A percentile compares a stretch with the other conserved stretches of the same genome.
Evolutionary conservation across 1,140 invertebrate genomes (phyloP).

Genomic region (Cotesia vestalis): DNA sequence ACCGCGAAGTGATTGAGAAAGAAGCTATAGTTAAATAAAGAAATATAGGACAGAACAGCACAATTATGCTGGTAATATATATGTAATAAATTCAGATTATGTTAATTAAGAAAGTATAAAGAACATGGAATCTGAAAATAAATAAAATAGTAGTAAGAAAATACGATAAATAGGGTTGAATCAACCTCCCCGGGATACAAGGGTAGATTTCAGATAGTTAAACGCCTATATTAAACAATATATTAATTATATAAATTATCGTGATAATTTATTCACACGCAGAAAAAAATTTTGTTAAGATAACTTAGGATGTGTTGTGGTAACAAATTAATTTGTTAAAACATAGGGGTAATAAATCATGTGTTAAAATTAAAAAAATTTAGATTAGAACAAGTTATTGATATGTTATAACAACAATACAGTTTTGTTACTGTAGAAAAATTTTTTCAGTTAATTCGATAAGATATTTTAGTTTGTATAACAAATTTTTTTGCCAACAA

Average conservation of each 20-base stretch:
- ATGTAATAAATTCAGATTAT: conserved; percentile 15
- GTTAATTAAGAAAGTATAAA: conserved; percentile 23
- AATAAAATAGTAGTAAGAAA: conserved; percentile 39
- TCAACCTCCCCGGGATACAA: conserved; percentile 60
- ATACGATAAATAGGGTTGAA: conserved; percentile 39
- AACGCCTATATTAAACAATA: conserved; percentile 55
- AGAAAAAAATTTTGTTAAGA: too few species aligned
- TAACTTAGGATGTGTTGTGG: too few species aligned
- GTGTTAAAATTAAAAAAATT: too few species aligned
- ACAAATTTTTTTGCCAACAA: too few species aligned
- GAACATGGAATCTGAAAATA: conserved; percentile 36
- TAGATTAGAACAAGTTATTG: too few species aligned
- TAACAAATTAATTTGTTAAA: too few species aligned
- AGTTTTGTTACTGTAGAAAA: too few species aligned
- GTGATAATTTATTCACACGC: conserved; percentile 31
- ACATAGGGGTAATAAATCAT: too few species aligned
- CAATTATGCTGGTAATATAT: conserved; percentile 8
- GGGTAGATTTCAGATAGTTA: conserved; percentile 62
- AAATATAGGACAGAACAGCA: background rate
- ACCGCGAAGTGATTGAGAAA: conserved; percentile 4
- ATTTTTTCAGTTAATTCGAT: too few species aligned
- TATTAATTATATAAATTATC: conserved; percentile 46
- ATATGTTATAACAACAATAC: too few species aligned
- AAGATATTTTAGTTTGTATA: too few species aligned
- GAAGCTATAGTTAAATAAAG: background rate